These are phyloP conservation scores for Crypturellus tataupa DNA, from an alignment of 2,797 vertebrate genomes.

Conservation along the genomic window DNA sequence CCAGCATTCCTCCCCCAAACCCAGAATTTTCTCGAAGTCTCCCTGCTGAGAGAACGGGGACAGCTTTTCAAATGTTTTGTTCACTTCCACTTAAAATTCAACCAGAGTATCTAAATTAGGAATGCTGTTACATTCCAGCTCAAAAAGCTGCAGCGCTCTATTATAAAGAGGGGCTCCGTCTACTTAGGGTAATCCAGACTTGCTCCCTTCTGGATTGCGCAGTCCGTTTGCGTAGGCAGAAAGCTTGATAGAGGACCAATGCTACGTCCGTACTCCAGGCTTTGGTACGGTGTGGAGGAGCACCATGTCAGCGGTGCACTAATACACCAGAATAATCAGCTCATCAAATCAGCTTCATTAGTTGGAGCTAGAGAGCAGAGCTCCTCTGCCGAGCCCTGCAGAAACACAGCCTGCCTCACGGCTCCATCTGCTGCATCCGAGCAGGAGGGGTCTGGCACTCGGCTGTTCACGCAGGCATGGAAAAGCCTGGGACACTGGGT, in stretches of 20 bases:
- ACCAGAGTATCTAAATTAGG: conserved; percentile 75
- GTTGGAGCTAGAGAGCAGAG: conserved; percentile 57
- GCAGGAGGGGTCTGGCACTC: conserved; percentile 56
- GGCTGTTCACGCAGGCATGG: conserved; percentile 38
- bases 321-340: conserved; percentile 76
- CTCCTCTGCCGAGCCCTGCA: conserved; percentile 62
- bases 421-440: conserved; percentile 74
- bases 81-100: conserved; percentile 77
- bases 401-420: conserved; percentile 65
- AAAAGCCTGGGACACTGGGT: conserved; percentile 41
- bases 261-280: conserved; percentile 52
- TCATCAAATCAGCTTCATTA: conserved; percentile 76
- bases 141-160: conserved; percentile 64
- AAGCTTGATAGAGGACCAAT: not conserved
- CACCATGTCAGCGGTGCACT: conserved; percentile 52
- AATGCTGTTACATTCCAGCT: conserved; percentile 73
- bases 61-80: conserved; percentile 78
- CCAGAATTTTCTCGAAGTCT: conserved; percentile 70
- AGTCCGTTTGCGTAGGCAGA: conserved; percentile 12
- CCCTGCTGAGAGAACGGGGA: conserved; percentile 70
- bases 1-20: conserved; percentile 25
- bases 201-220: not conserved
- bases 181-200: conserved; percentile 22
- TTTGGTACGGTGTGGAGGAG: conserved; percentile 47
- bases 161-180: conserved; percentile 59